Base-by-base conservation (phyloP, 2,113 vertebrate species). In the Kryptolebias marmoratus region DNA sequence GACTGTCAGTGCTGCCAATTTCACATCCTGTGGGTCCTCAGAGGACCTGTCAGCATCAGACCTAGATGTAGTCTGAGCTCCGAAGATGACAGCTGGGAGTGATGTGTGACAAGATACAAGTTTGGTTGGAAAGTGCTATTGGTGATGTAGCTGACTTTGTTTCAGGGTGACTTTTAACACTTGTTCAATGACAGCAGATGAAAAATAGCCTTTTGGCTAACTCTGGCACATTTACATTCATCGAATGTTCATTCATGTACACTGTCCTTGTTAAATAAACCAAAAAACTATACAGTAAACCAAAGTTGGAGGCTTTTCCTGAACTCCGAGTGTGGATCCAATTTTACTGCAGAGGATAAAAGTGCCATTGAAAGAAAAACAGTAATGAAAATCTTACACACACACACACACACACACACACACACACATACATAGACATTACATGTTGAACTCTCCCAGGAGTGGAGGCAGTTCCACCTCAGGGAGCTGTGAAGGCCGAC, bases 401-500 rank as follows among this genome's bases (percentile, higher is more conserved):
- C 59, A 30, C 36, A 36, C 7, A 36, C 36, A 36, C 7, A 36
- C 36, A 3, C 39, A 42, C 39, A 6, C 39, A 42, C 39, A 42
- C 39, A 42, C 39, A 42, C 39, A 42, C 5, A 5, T 22, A 22
- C 22, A 22, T 22, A 72, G 72, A 79, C 44, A 65, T 63, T 80
- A 60, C 22, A 10, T 63, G 59, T n/a, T 71, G 70, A 75, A 65
- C 18, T 75, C 85, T 76, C 61, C 0, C 58, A 74, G 77, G 84
- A 79, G 39, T 56, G 39, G 44, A 87, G 45, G 68, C 74, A 64
- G 87, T 82, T 88, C 85, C 79, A 88, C 85, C 84, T 86, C 83
- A 77, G 85, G 83, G 83, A 86, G 74, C 85, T 75, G 81, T 82
- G 86, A 84, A 87, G 87, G 81, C 84, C 73, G 8, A 30, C n/a